Conservation (phyloP, 1,140 invertebrate species). For the Dryas iulia region DNA sequence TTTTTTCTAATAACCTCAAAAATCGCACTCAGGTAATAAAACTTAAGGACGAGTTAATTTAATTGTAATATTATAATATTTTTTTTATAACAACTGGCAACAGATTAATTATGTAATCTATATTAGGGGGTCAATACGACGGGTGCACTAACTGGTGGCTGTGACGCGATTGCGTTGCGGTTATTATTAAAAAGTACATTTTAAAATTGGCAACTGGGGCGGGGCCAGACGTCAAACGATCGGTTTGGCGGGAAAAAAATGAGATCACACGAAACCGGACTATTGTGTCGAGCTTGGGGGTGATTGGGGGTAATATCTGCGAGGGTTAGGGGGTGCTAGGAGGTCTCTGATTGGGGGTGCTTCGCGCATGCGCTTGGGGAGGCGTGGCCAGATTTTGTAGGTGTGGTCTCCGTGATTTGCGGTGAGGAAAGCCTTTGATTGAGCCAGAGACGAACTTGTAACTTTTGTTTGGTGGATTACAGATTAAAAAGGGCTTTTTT, state of each 20-base stretch:
- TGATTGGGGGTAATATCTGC: conserved; percentile 16
- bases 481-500: not conserved
- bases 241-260: conserved; percentile 70
- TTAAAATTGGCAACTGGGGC: conserved; percentile 54
- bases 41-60: not conserved
- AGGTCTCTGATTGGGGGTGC: conserved; percentile 47
- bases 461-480: not conserved
- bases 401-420: conserved; percentile 75
- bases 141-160: conserved; percentile 32
- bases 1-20: conserved; percentile 6
- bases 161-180: conserved; percentile 48
- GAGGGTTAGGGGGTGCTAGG: conserved; percentile 33
- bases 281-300: conserved; percentile 61
- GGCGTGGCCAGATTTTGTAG: conserved; percentile 63
- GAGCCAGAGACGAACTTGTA: conserved; percentile 51
- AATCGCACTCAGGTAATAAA: not conserved
- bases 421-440: conserved; percentile 72
- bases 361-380: conserved; percentile 52
- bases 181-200: conserved; percentile 62
- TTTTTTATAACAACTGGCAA: not conserved
- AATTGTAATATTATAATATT: not conserved
- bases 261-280: conserved; percentile 65
- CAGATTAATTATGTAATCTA: conserved; percentile 30
- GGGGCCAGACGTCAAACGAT: conserved; percentile 54
- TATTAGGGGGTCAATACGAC: conserved; percentile 37